Evolutionary conservation across 2,797 vertebrate genomes (phyloP), one percentile per base, ranked within the genome.

Genomic region (Protosalanx chinensis): DNA sequence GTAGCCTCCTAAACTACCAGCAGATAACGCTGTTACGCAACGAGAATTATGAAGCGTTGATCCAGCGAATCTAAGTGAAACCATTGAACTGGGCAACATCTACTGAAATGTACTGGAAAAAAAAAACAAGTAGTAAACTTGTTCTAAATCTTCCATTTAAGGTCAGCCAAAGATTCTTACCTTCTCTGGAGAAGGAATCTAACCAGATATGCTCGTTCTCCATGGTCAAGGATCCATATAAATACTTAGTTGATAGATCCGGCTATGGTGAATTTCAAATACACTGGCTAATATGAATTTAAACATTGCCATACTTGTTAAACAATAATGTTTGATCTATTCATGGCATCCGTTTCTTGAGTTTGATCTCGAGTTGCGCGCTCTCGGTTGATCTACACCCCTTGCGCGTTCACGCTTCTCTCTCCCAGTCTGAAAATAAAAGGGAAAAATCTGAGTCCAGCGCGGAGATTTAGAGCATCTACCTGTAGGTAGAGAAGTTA

Each of bases 401-500:
- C 37, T 29, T 41, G 72, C 76, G 72, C 76, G 69, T 46, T 30
- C 68, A 66, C 76, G 76, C 72, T 35, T 59, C 68, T 74, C 60
- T 59, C 27, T 51, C 59, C 59, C 32, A 61, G 33, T 71, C 67
- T 29, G 65, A 71, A 64, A 72, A 60, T 27, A 66, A 27, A 59
- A 51, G 62, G 70, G 60, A 68, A 64, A 71, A 51, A 27, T 23
- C 23, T 23, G 69, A 64, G 53, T 60, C 58, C 64, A 74, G 72
- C 49, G 32, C 30, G 65, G 60, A 58, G 72, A 69, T 65, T 30
- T 70, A 20, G 53, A 66, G 65, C 68, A 72, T 68, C 64, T 49
- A 68, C 68, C 66, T 66, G 49, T 33, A 63, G 32, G 53, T 58
- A n/a, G 23, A 66, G 37, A 65, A 70, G 57, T 62, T 60, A 51